phyloP scores from a whole-genome alignment of 1,140 invertebrate genomes.

The Daktulosphaira vitifoliae region DNA sequence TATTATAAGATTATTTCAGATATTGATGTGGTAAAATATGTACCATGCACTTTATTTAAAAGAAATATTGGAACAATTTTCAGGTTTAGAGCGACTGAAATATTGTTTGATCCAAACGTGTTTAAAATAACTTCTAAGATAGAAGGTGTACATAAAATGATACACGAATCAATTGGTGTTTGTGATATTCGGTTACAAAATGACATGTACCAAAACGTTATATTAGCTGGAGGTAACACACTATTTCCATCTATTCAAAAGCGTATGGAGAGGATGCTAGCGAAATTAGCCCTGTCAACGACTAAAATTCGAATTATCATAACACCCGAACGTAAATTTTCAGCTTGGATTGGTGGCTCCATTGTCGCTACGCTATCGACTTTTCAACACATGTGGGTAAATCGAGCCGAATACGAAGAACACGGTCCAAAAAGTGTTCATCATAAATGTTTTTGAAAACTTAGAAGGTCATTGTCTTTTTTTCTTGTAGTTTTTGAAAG shows the following conservation, averaged over 20 bases:
- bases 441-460: conserved; percentile 67
- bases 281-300: conserved; percentile 60
- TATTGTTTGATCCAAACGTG: conserved; percentile 83
- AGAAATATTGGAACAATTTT: too few species aligned
- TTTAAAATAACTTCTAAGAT: conserved; percentile 64
- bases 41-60: too few species aligned
- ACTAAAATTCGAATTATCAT: conserved; percentile 82
- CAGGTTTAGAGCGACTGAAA: conserved; percentile 84
- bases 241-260: conserved; percentile 54
- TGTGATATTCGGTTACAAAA: conserved; percentile 85
- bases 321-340: conserved; percentile 39
- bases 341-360: neutral
- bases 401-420: conserved; percentile 78
- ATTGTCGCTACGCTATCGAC: neutral
- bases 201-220: conserved; percentile 86
- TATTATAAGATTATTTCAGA: too few species aligned
- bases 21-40: too few species aligned
- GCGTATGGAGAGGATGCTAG: conserved; percentile 82
- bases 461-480: too few species aligned
- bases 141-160: conserved; percentile 70
- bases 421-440: conserved; percentile 73
- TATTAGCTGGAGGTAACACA: neutral
- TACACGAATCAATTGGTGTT: conserved; percentile 88
- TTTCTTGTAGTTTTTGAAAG: too few species aligned
- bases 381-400: conserved; percentile 47